Evolutionary conservation across 37 sponge, comb jelly and placozoan genomes (phyloP).

Genomic region (Hormiphora californensis): DNA sequence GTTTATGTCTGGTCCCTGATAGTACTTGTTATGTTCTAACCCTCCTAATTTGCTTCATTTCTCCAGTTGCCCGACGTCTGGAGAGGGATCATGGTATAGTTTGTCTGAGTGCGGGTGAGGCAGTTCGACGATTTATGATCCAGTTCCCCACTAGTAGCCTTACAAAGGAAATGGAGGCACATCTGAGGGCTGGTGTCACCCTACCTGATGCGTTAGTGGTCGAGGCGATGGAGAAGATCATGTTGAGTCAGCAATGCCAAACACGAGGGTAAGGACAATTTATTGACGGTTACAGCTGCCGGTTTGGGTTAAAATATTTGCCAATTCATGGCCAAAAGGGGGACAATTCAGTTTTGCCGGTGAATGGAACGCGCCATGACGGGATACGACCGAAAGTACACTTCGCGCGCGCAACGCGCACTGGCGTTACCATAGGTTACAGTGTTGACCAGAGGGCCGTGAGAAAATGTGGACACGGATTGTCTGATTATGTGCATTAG

Average conservation of each 20-base stretch:
- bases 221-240: conserved; percentile 68
- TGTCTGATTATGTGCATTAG: too few species aligned
- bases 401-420: too few species aligned
- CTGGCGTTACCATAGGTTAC: too few species aligned
- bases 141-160: conserved; percentile 70
- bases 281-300: too few species aligned
- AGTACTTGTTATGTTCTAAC: background rate
- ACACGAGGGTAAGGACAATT: conserved; percentile 84
- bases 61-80: conserved; percentile 71
- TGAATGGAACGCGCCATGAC: too few species aligned
- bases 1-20: background rate
- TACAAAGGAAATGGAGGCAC: conserved; percentile 62
- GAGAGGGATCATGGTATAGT: conserved; percentile 71
- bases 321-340: background rate
- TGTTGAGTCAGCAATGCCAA: conserved; percentile 72
- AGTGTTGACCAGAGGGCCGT: too few species aligned
- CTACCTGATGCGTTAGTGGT: conserved; percentile 85
- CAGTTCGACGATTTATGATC: conserved; percentile 65
- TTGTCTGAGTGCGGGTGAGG: conserved; percentile 76
- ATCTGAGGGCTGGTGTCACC: conserved; percentile 68
- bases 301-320: background rate
- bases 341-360: background rate
- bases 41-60: background rate
- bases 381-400: too few species aligned
- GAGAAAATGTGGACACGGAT: too few species aligned